Evolutionary conservation across 2,113 vertebrate genomes (phyloP).

Genomic region (Galbula dea): DNA sequence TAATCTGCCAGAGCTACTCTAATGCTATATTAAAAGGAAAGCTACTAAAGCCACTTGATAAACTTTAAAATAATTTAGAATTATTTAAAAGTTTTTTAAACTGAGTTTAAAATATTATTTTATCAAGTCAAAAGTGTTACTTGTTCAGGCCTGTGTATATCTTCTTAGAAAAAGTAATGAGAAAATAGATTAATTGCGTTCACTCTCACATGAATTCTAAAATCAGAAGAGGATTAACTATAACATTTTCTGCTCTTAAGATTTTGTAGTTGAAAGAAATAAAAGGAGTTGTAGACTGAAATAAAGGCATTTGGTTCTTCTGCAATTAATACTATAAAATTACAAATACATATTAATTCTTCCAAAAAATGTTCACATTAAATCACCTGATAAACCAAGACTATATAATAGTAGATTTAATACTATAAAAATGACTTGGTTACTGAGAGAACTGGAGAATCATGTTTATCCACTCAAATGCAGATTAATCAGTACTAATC

Average conservation of each 20-base stretch:
- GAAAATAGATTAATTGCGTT: constrained; percentile 27
- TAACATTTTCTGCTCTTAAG: background rate
- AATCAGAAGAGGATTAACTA: background rate
- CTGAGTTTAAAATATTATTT: background rate
- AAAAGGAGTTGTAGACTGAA: background rate
- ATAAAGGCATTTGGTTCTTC: background rate
- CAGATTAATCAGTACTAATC: background rate
- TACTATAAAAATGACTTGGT: background rate
- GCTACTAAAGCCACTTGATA: background rate
- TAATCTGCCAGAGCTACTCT: background rate
- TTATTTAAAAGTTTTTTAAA: background rate
- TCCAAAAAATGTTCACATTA: background rate
- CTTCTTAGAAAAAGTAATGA: background rate
- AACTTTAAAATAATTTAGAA: too few relatives aligned
- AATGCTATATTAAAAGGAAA: background rate
- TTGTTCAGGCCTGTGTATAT: background rate
- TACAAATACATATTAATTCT: background rate
- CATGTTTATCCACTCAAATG: background rate
- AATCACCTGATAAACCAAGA: background rate
- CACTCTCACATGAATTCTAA: background rate
- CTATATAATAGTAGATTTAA: background rate
- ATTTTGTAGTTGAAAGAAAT: background rate
- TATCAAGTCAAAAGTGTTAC: background rate
- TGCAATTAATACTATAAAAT: background rate
- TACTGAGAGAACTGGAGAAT: background rate